Base-by-base conservation (phyloP, 1,140 invertebrate species). In the Drosophila varians region DNA sequence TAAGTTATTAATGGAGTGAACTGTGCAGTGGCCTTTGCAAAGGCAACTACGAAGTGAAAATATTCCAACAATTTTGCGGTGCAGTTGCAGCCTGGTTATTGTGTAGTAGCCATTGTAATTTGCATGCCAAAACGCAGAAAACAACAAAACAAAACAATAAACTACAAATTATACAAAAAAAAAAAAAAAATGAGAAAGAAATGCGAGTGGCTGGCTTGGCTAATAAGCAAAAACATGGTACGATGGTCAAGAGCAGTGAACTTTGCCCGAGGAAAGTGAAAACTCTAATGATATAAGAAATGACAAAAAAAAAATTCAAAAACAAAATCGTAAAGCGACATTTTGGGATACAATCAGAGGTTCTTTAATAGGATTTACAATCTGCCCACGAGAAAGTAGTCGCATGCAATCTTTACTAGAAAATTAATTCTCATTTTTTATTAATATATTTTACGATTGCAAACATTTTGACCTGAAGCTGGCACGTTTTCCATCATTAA, bases 401-500 rank as follows among this genome's bases (percentile, higher is more conserved):
- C 14, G n/a, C 28, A 9, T 6, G 28, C 1, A 31, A 8, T 60
- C 34, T 12, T 23, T 71, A 46, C 19, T 12, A 3, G 28, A n/a
- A 31, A 11, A 11, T 28, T 9, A 31, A 31, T 3, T 31, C 3
- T 31, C 3, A 31, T 31, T 31, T 42, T 36, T 52, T 38, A 31
- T 31, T 25, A 19, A 43, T 40, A 38, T 69, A 40, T 55, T 58
- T 65, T 47, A 71, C 38, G 52, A 43, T 43, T 43, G 11, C 38
- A 38, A 4, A 38, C n/a, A 16, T 43, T 65, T 51, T 31, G 78
- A 73, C 49, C 56, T 14, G 56, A 49, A 55, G 65, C 51, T 70
- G 78, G 55, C 78, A 83, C 70, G 79, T 78, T 84, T 83, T 83
- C 64, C 78, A 83, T 77, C 69, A 82, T 84, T 80, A 60, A 86